Conservation (phyloP, 2,888 invertebrate species). For the Drosophila glabriapex region DNA sequence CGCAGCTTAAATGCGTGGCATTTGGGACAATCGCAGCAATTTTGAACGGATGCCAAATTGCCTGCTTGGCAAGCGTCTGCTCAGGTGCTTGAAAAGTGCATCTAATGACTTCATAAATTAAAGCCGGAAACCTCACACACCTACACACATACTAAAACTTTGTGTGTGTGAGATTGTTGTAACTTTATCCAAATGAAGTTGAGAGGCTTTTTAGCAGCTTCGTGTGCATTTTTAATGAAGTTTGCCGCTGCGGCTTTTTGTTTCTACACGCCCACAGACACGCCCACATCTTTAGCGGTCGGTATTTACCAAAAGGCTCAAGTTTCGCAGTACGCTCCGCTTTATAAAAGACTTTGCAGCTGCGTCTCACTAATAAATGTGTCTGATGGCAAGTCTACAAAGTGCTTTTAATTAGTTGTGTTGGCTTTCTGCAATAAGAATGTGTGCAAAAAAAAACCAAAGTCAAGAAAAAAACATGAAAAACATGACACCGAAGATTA, state of each 20-base stretch:
- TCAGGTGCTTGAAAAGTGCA: constrained; percentile 71
- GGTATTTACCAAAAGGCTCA: constrained; percentile 68
- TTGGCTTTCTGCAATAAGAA: constrained; percentile 55
- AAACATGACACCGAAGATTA: background rate
- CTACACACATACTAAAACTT: background rate
- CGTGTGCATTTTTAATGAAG: constrained; percentile 76
- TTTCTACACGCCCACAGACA: constrained; percentile 17
- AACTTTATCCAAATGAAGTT: constrained; percentile 56
- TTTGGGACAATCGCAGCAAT: constrained; percentile 50
- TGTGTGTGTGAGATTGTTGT: background rate
- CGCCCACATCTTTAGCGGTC: constrained; percentile 68
- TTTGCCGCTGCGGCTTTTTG: constrained; percentile 59
- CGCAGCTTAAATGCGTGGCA: constrained; percentile 41
- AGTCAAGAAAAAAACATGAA: background rate
- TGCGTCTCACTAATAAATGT: constrained; percentile 64
- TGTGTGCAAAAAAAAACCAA: constrained; percentile 6
- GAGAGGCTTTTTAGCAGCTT: constrained; percentile 45
- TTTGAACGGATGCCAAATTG: constrained; percentile 59
- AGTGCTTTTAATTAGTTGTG: constrained; percentile 77
- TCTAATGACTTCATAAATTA: constrained; percentile 74
- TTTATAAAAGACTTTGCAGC: constrained; percentile 39
- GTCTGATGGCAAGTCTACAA: constrained; percentile 63
- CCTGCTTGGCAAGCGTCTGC: constrained; percentile 12
- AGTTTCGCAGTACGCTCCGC: constrained; percentile 41
- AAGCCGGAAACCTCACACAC: constrained; percentile 30